A percentile compares a stretch with the other conserved stretches of the same genome.
These are phyloP conservation scores for Cnemophilus loriae DNA, from an alignment of 2,113 vertebrate genomes.

Conservation along the genomic window DNA sequence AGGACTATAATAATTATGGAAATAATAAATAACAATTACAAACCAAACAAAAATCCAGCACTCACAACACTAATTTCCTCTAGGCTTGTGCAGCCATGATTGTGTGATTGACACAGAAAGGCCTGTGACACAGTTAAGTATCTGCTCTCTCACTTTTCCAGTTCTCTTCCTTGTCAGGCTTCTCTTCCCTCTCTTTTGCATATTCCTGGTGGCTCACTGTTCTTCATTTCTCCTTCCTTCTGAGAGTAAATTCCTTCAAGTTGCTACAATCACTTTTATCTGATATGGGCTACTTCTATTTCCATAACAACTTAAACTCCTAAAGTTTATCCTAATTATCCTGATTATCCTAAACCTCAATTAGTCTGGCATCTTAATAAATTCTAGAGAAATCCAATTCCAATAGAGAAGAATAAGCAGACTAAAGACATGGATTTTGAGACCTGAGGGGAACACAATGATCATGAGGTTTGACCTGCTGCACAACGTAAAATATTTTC, in stretches of 20 bases:
- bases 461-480: background rate
- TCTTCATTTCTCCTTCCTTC: background rate
- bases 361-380: background rate
- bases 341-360: background rate
- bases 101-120: background rate
- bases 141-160: background rate
- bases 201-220: background rate
- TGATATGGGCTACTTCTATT: background rate
- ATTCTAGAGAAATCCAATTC: background rate
- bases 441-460: background rate
- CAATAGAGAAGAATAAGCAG: background rate
- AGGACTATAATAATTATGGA: background rate
- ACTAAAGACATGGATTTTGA: background rate
- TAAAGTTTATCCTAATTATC: too few species aligned
- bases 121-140: background rate
- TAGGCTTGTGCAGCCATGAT: background rate
- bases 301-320: background rate
- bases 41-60: background rate
- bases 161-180: background rate
- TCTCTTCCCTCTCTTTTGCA: background rate
- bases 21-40: background rate
- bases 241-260: background rate
- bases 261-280: background rate
- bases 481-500: background rate
- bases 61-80: background rate